phyloP scores from a whole-genome alignment of 2,113 vertebrate species.

The Elanoides forficatus region DNA sequence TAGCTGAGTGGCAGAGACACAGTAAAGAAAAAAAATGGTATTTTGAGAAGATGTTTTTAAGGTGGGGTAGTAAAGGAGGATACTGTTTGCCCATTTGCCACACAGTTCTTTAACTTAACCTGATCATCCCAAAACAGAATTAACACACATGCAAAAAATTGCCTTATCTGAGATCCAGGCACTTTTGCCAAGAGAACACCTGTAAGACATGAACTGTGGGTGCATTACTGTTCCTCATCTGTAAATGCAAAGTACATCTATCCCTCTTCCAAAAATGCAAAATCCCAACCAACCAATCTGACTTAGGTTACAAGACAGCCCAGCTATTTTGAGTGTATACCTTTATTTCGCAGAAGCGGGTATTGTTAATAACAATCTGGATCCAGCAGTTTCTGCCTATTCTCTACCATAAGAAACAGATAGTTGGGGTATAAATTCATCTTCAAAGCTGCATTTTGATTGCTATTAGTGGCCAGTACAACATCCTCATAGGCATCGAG shows the following conservation, averaged over 20 bases:
- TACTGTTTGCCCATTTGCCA: background rate
- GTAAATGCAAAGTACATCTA: background rate
- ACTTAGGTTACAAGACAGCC: background rate
- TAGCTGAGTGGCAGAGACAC: background rate
- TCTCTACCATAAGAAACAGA: background rate
- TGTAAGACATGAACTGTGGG: background rate
- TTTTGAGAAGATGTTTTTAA: background rate
- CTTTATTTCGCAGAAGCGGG: background rate
- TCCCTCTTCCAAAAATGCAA: background rate
- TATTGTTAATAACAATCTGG: background rate
- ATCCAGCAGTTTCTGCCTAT: background rate
- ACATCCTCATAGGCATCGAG: background rate
- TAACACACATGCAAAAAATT: background rate
- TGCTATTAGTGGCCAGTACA: background rate
- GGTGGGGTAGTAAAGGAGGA: background rate
- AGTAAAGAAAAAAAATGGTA: background rate
- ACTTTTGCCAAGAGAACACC: background rate
- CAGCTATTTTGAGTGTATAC: background rate
- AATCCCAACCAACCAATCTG: background rate
- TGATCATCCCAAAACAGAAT: background rate
- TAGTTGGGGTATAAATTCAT: rapidly evolving
- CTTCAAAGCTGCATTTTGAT: background rate
- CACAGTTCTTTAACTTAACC: background rate
- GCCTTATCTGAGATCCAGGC: background rate
- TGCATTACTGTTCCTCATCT: background rate